phyloP scores from a whole-genome alignment of 2,113 vertebrate species.

The Mionectes macconnelli region DNA sequence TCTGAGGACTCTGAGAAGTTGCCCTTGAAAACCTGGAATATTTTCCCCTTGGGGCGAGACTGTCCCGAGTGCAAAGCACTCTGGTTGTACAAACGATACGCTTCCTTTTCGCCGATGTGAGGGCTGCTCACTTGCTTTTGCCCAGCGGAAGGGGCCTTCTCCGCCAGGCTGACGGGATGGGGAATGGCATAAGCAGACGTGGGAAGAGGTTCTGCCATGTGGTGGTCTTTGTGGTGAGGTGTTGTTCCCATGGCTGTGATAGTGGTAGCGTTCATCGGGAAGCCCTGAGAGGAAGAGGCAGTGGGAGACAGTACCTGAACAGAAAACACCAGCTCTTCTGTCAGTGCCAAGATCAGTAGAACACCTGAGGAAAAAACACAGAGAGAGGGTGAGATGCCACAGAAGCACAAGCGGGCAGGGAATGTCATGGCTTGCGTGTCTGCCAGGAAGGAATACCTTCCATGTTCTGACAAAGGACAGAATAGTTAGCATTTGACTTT shows the following conservation, averaged over 20 bases:
- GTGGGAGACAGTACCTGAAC: conserved; percentile 81
- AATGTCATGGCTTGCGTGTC: fast-evolving
- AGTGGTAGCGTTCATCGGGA: conserved; percentile 68
- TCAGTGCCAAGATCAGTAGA: conserved; percentile 89
- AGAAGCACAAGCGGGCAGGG: fast-evolving
- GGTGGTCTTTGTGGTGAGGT: conserved; percentile 41
- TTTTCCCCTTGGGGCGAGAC: conserved; percentile 66
- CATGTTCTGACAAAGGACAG: not conserved
- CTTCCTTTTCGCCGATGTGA: conserved; percentile 56
- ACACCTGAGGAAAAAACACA: conserved; percentile 77
- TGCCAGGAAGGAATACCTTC: not conserved
- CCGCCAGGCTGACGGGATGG: conserved; percentile 25
- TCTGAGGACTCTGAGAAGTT: conserved; percentile 69
- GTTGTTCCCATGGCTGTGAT: conserved; percentile 74
- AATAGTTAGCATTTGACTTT: not conserved
- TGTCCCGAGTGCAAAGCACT: conserved; percentile 69
- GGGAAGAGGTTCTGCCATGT: not conserved
- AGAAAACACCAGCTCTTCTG: conserved; percentile 84
- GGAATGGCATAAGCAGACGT: not conserved
- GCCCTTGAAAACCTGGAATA: conserved; percentile 72
- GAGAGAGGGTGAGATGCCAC: not conserved
- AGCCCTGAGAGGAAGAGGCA: conserved; percentile 75
- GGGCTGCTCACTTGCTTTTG: not conserved
- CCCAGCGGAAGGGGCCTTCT: not conserved
- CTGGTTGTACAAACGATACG: conserved; percentile 55